Conservation (phyloP, 92 coral and sea anemone species). For the Palythoa grandiflora region DNA sequence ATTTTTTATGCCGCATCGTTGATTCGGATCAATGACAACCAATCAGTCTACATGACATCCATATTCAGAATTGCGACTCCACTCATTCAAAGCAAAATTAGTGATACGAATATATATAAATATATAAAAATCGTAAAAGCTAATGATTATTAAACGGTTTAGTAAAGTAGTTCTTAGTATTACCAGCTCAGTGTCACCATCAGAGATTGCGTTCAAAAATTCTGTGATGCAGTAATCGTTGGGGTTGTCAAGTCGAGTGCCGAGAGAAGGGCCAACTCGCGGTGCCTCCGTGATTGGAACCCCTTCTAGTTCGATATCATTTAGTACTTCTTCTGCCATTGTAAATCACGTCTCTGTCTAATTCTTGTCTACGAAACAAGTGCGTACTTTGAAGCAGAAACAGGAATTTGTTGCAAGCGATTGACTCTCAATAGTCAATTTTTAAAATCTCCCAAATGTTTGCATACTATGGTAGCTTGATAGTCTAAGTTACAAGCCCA, state of each 20-base stretch:
- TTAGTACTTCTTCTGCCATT: constrained; percentile 2
- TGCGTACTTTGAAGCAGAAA: background rate
- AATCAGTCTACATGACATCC: no score
- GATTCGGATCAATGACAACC: no score
- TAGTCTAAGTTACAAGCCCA: background rate
- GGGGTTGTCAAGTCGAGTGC: constrained; percentile 54
- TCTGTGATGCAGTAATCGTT: constrained; percentile 64
- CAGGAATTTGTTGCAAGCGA: background rate
- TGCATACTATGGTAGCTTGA: background rate
- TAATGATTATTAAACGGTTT: no score
- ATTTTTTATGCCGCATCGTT: no score
- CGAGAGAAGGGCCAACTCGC: constrained; percentile 48
- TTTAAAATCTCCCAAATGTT: background rate
- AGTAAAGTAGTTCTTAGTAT: background rate
- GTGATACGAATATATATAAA: no score
- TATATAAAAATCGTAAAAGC: no score
- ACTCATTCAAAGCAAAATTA: no score
- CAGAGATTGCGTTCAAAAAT: constrained; percentile 69
- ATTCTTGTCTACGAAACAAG: background rate
- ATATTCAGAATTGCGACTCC: no score
- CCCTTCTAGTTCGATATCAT: background rate
- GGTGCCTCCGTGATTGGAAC: background rate
- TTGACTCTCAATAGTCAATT: background rate
- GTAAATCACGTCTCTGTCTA: background rate
- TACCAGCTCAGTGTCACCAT: constrained; percentile 72